Evolutionary conservation across 1,140 invertebrate genomes (phyloP).

Genomic region (Lepidurus apus): DNA sequence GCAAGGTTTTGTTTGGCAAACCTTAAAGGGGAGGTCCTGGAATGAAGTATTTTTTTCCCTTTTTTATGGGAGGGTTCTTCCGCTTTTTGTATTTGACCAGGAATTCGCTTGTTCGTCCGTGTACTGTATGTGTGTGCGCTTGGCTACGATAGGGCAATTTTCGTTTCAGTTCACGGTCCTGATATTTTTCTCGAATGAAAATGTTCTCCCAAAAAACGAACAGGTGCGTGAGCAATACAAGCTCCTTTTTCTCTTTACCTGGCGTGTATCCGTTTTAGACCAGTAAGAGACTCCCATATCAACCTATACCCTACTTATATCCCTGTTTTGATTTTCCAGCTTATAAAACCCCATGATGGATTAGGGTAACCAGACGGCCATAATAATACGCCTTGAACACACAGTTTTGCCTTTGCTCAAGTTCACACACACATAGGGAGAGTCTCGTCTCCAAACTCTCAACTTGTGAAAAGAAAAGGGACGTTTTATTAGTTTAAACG

Average conservation of each 20-base stretch:
- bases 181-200: background rate
- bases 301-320: background rate
- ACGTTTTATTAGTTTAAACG: too few species aligned
- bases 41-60: background rate
- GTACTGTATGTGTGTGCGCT: background rate
- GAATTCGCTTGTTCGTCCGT: background rate
- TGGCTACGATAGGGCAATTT: background rate
- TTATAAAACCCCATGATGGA: constrained; percentile 3
- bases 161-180: background rate
- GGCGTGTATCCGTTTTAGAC: background rate
- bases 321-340: constrained; percentile 11
- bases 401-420: background rate
- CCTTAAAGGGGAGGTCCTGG: background rate
- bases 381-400: constrained; percentile 19
- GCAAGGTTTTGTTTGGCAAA: background rate
- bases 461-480: too few species aligned
- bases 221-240: constrained; percentile 14
- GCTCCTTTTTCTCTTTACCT: background rate
- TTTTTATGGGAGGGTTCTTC: background rate
- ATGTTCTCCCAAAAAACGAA: background rate
- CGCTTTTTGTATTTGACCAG: background rate
- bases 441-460: too few species aligned
- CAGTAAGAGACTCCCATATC: background rate
- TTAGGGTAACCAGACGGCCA: constrained; percentile 16
- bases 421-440: background rate